Conservation (phyloP, 2,888 invertebrate species). For the Shargacucullia verbasci region DNA sequence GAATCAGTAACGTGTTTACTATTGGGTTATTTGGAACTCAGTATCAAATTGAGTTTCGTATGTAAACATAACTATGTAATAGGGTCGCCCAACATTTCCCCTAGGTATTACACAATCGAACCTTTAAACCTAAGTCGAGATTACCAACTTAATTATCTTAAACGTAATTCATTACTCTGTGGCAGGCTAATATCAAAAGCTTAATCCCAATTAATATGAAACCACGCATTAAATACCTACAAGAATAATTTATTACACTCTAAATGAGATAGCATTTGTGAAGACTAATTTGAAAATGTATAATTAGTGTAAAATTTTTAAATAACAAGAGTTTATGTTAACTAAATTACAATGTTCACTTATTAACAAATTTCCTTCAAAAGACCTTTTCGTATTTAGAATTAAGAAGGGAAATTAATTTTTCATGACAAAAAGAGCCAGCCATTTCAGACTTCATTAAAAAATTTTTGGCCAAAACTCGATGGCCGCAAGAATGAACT, state of each 20-base stretch:
- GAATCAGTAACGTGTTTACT: slow-evolving; percentile 42
- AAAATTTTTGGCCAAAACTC: slow-evolving; percentile 73
- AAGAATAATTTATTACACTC: slow-evolving; percentile 24
- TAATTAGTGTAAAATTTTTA: slow-evolving; percentile 17
- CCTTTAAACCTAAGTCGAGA: slow-evolving; percentile 44
- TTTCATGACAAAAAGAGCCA: slow-evolving; percentile 71
- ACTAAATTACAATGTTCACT: slow-evolving; percentile 53
- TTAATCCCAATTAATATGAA: slow-evolving; percentile 44
- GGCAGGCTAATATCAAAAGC: slow-evolving; percentile 24
- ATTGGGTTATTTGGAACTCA: slow-evolving; percentile 32
- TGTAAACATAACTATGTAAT: slow-evolving; percentile 33
- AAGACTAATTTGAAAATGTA: slow-evolving; percentile 27
- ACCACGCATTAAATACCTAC: slow-evolving; percentile 11
- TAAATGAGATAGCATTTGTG: slow-evolving; percentile 15
- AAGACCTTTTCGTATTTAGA: slow-evolving; percentile 63
- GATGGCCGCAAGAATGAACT: slow-evolving; percentile 77
- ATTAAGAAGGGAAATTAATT: slow-evolving; percentile 69
- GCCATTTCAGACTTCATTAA: slow-evolving; percentile 78
- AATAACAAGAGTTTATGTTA: slow-evolving; percentile 24
- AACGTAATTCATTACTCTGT: slow-evolving; percentile 28
- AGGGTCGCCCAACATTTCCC: slow-evolving; percentile 33
- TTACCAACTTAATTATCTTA: slow-evolving; percentile 43
- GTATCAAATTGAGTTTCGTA: slow-evolving; percentile 37
- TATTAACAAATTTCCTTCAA: slow-evolving; percentile 57
- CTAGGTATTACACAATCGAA: slow-evolving; percentile 37